These are phyloP conservation scores for Xylota segnis DNA, from an alignment of 2,888 invertebrate species.

Conservation along the genomic window DNA sequence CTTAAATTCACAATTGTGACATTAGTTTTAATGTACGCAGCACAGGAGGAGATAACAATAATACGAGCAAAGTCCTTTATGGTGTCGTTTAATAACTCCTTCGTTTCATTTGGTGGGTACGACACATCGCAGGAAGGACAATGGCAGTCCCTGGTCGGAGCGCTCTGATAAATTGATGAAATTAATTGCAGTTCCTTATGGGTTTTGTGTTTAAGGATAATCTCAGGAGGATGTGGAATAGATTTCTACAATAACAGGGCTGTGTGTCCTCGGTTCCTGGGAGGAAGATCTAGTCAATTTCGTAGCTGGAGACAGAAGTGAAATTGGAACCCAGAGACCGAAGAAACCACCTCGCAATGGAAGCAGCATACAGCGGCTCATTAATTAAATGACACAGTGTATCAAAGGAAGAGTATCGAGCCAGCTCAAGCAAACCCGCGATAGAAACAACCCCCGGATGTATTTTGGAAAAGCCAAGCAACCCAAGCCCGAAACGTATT, in stretches of 20 bases:
- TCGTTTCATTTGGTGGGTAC: conserved; percentile 3
- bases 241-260: background rate
- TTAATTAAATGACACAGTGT: no score
- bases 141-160: background rate
- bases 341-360: no score
- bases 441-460: no score
- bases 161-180: conserved; percentile 19
- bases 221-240: background rate
- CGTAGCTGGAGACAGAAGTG: no score
- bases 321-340: no score
- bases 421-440: no score
- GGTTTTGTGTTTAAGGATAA: background rate
- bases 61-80: conserved; percentile 50
- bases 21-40: conserved; percentile 51
- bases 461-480: no score
- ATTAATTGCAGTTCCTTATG: conserved; percentile 12
- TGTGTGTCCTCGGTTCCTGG: no score
- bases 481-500: no score
- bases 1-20: conserved; percentile 58
- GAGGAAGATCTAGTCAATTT: no score
- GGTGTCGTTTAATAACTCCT: conserved; percentile 49
- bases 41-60: conserved; percentile 27
- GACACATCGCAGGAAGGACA: background rate
- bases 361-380: no score
- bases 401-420: no score